Percentiles rank a stretch among this genome's conserved stretches.
Conservation (phyloP, 2,888 invertebrate species). For the Drosophila tripunctata region DNA sequence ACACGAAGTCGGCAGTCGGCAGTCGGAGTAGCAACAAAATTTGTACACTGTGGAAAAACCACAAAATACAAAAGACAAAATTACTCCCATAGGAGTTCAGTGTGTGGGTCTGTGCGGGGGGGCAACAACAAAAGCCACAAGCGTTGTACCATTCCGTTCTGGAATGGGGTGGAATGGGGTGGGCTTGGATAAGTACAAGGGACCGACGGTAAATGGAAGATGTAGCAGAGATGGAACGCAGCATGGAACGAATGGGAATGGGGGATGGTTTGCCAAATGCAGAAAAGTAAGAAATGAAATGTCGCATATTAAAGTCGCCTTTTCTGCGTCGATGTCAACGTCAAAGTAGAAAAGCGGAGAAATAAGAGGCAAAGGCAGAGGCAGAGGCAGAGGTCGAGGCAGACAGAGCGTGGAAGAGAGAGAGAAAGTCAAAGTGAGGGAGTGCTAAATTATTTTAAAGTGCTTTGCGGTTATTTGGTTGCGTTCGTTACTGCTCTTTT, state of each 20-base stretch:
- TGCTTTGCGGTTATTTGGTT: constrained; percentile 65
- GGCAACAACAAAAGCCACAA: constrained; percentile 43
- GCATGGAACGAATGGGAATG: neutral
- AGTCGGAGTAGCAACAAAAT: constrained; percentile 38
- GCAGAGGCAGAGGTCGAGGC: constrained; percentile 3
- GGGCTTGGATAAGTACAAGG: too few species aligned
- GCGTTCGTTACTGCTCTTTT: constrained; percentile 53
- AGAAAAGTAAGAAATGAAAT: constrained; percentile 55
- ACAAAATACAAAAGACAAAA: constrained; percentile 75
- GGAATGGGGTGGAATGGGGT: neutral
- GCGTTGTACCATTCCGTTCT: neutral
- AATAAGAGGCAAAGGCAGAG: constrained; percentile 2
- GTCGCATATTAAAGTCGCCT: constrained; percentile 68
- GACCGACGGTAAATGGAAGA: neutral
- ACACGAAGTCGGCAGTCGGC: too few species aligned
- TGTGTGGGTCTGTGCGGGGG: constrained; percentile 14
- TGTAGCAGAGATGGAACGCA: neutral
- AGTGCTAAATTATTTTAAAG: constrained; percentile 70
- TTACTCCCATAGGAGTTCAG: constrained; percentile 65
- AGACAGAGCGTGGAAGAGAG: neutral
- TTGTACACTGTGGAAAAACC: constrained; percentile 49
- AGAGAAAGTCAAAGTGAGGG: neutral
- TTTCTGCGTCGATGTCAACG: constrained; percentile 39
- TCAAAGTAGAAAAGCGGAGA: constrained; percentile 4
- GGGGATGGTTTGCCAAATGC: constrained; percentile 27